Conservation (phyloP, 1,140 invertebrate species). For the Holotrichia oblita region DNA sequence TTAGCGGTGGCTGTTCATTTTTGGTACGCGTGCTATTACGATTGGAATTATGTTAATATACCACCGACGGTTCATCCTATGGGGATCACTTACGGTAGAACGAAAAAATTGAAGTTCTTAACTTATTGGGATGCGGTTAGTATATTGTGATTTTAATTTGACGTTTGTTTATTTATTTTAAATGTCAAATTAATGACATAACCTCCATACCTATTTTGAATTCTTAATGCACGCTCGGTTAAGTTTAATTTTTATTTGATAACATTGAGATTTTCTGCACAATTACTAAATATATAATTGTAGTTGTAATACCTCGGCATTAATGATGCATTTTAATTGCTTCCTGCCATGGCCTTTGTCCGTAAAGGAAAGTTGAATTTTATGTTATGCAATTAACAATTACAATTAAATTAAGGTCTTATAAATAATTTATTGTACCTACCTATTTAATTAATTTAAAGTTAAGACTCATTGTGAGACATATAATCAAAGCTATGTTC, state of each 20-base stretch:
- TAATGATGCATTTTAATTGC: too few relatives aligned
- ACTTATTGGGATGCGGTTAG: constrained; percentile 87
- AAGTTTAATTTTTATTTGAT: background rate
- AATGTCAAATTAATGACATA: constrained; percentile 21
- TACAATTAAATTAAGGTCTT: too few relatives aligned
- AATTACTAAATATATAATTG: background rate
- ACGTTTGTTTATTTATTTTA: background rate
- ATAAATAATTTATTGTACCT: too few relatives aligned
- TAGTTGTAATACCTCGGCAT: background rate
- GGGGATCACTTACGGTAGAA: constrained; percentile 58
- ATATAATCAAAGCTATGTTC: too few relatives aligned
- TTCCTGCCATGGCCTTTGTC: background rate
- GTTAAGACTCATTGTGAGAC: too few relatives aligned
- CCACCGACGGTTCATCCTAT: constrained; percentile 61
- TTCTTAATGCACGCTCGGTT: background rate
- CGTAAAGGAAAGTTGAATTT: background rate
- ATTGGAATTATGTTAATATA: constrained; percentile 73
- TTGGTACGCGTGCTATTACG: constrained; percentile 78
- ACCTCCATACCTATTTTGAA: constrained; percentile 10
- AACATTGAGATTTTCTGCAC: background rate
- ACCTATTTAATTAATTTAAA: too few relatives aligned
- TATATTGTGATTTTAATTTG: constrained; percentile 53
- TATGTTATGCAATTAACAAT: background rate
- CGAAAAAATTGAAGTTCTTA: constrained; percentile 87
- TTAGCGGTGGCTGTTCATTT: constrained; percentile 73